phyloP scores from a whole-genome alignment of 2,888 invertebrate genomes.

The Spicauda simplicius region DNA sequence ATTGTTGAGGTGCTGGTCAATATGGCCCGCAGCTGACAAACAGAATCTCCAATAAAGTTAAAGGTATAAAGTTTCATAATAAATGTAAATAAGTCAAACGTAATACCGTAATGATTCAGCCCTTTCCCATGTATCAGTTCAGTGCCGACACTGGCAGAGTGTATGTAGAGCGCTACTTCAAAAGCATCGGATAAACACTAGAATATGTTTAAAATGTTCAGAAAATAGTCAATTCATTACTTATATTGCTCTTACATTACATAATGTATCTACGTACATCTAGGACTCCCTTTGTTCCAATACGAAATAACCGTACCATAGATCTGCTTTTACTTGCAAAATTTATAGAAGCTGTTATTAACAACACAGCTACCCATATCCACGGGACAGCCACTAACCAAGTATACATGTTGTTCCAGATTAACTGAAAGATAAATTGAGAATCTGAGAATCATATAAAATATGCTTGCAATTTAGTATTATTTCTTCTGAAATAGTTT shows the following conservation, averaged over 20 bases:
- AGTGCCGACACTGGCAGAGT: slow-evolving; percentile 69
- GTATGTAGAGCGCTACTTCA: slow-evolving; percentile 69
- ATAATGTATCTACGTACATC: slow-evolving; percentile 41
- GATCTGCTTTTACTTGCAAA: slow-evolving; percentile 46
- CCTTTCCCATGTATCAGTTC: slow-evolving; percentile 76
- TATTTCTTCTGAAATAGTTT: not conserved
- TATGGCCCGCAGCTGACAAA: slow-evolving; percentile 68
- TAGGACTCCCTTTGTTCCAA: slow-evolving; percentile 60
- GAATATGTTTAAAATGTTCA: slow-evolving; percentile 20
- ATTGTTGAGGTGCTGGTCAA: slow-evolving; percentile 63
- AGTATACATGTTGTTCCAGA: slow-evolving; percentile 68
- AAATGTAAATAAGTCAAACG: not conserved
- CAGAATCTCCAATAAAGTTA: not conserved
- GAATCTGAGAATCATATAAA: not conserved
- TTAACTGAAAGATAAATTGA: slow-evolving; percentile 52
- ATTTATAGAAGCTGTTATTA: slow-evolving; percentile 50
- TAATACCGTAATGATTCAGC: slow-evolving; percentile 69
- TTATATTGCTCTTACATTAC: not conserved
- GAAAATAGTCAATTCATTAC: not conserved
- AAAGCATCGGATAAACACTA: slow-evolving; percentile 67
- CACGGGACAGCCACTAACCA: slow-evolving; percentile 65
- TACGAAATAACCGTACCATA: slow-evolving; percentile 54
- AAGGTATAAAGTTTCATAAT: not conserved
- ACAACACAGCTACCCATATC: slow-evolving; percentile 59
- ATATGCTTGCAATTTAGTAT: not conserved